Percentiles rank a stretch among this genome's conserved stretches.
Evolutionary conservation across 2,113 vertebrate genomes (phyloP).

Genomic region (Gasterosteus aculeatus): DNA sequence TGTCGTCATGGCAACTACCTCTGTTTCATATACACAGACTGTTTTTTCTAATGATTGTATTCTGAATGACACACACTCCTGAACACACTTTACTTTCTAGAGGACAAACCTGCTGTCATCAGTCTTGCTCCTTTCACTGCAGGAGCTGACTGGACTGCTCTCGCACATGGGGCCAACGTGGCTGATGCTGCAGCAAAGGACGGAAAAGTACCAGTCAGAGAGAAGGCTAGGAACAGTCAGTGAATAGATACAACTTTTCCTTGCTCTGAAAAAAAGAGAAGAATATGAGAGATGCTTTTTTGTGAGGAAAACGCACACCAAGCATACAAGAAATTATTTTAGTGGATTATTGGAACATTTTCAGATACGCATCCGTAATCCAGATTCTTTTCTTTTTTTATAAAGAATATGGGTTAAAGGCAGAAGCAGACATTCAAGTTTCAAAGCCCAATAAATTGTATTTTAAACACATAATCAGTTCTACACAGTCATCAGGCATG

Average conservation of each 20-base stretch:
- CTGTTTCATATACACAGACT: not conserved
- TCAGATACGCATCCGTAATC: not conserved
- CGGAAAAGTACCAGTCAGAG: not conserved
- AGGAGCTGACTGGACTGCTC: conserved; percentile 88
- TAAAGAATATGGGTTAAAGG: not conserved
- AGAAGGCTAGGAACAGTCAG: not conserved
- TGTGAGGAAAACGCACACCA: not conserved
- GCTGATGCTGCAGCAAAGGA: conserved; percentile 85
- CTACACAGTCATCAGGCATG: not conserved
- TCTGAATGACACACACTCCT: not conserved
- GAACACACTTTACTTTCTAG: not conserved
- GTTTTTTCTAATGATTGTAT: not conserved
- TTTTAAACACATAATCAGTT: no score
- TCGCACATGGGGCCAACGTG: conserved; percentile 95
- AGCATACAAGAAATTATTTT: not conserved
- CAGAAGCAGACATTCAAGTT: conserved; percentile 5
- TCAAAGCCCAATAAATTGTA: not conserved
- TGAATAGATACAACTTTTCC: not conserved
- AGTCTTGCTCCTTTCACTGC: conserved; percentile 85
- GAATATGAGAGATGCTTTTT: not conserved
- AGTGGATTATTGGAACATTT: not conserved
- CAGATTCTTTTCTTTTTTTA: no score
- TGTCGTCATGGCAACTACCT: not conserved
- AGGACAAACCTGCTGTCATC: conserved; percentile 86
- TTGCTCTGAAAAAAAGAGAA: not conserved